Evolutionary conservation across 2,888 invertebrate species (phyloP), one percentile per base, ranked within the genome.

Genomic region (Stramonita haemastoma): DNA sequence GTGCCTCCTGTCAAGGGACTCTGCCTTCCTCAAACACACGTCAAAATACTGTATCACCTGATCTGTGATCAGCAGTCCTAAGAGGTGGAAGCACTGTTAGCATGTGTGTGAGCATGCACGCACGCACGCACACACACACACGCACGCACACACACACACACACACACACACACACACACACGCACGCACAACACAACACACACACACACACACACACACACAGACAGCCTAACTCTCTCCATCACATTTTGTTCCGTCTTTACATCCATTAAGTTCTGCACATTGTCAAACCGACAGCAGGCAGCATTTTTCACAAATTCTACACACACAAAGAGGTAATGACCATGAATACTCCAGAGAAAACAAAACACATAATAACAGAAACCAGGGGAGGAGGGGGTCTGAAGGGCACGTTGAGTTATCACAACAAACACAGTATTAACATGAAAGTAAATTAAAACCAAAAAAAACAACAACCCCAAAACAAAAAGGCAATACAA

Each of bases 121-220:
- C 77, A 15, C 32, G 57, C 57, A 84, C 36, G 57, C 85, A 85
- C 85, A 85, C 85, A 85, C 85, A 85, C 85, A 85, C 85, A 85
- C 85, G 57, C 57, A 85, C 57, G 36, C 57, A 85, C 85, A 85
- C 56, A 85, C 56, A n/a, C 60, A 85, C 85, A 85, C 22, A 85
- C 60, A 26, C 8, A 73, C 73, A 46, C 2, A 46, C 8, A 46
- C 46, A 46, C 46, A 46, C 46, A 46, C 46, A 46, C 46, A 2
- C 46, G 4, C 46, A 46, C n/a, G n/a, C n/a, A n/a, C n/a, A 46
- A 46, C 46, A 46, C 46, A 46, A 46, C 46, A 46, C 46, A 46
- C 46, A 46, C 46, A 46, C 46, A 46, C 46, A 46, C 46, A 46
- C 15, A 15, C 17, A 34, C 66, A 66, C 66, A 66, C 46, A 46